Evolutionary conservation across 2,797 vertebrate species (phyloP).

Genomic region (Phalloptychus januarius): DNA sequence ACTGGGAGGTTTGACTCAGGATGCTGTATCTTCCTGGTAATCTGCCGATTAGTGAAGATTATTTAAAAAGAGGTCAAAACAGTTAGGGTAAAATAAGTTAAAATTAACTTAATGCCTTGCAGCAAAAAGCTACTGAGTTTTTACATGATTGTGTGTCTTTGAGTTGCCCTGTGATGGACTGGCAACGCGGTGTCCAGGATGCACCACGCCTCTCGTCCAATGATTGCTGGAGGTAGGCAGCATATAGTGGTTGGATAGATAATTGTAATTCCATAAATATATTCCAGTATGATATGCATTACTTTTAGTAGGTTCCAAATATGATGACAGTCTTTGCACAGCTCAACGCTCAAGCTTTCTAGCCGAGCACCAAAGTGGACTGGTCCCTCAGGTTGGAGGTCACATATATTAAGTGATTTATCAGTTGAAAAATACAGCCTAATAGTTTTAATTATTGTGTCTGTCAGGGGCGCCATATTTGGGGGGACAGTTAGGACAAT

Average conservation of each 20-base stretch:
- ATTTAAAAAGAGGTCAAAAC: not conserved
- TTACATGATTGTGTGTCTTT: not conserved
- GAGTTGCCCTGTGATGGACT: not conserved
- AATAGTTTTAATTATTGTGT: not conserved
- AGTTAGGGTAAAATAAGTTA: too few relatives aligned
- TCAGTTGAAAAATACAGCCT: not conserved
- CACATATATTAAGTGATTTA: not conserved
- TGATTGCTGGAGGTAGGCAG: not conserved
- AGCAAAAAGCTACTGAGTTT: not conserved
- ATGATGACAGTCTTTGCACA: not conserved
- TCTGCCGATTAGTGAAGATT: not conserved
- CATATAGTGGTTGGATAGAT: too few relatives aligned
- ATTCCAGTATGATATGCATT: not conserved
- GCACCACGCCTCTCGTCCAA: not conserved
- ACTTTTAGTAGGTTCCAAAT: not conserved
- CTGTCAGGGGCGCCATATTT: too few relatives aligned
- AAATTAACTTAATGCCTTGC: too few relatives aligned
- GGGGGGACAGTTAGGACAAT: too few relatives aligned
- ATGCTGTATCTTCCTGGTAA: not conserved
- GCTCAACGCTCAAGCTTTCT: not conserved
- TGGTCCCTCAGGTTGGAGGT: not conserved
- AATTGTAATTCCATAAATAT: not conserved
- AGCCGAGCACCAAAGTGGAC: fast-evolving
- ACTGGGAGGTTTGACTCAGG: not conserved
- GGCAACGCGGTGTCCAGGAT: too few relatives aligned